Evolutionary conservation across 2,113 vertebrate genomes (phyloP), one percentile per base, ranked within the genome.

Genomic region (Syrmaticus mikado): DNA sequence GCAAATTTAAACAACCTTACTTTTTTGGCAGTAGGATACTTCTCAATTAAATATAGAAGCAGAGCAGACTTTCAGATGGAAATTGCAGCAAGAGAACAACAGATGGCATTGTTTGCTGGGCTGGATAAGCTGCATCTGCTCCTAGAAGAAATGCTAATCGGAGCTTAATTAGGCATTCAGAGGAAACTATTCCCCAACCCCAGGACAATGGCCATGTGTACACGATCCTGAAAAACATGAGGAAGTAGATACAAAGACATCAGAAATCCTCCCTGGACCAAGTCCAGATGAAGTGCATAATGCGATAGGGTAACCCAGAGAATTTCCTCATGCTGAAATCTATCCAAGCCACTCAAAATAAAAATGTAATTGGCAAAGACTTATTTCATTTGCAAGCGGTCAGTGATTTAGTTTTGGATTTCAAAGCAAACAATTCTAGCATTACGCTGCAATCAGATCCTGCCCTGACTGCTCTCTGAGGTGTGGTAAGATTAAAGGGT

Each of bases 101-200:
- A 79, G 88, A 87, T 95, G 97, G 96, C 92, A 95, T 95, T 79
- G 77, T 92, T 95, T 93, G 77, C 65, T 88, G 89, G 86, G 88
- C 65, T 81, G 94, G 96, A 94, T 95, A 94, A 89, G 78, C 89
- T 92, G 90, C 96, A 89, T 97, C 94, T 96, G 96, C 88, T 96
- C 90, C 48, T 82, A 62, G 84, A 89, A 96, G 93, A 97, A 96
- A 97, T 95, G 96, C 89, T 97, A 97, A 97, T 97, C 48, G 5
- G 76, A 13, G 28, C 25, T 88, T 93, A 94, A 93, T 91, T 95
- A 95, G 64, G 80, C 85, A 96, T 96, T 96, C 96, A 90, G 82
- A 80, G 64, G 83, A 81, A 91, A 67, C 88, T 0, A 12, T 90
- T 84, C 70, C 75, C 79, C 40, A 60, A 84, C 73, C 87, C 62